Evolutionary conservation across 2,888 invertebrate species (phyloP).

Genomic region (Eupithecia inturbata): DNA sequence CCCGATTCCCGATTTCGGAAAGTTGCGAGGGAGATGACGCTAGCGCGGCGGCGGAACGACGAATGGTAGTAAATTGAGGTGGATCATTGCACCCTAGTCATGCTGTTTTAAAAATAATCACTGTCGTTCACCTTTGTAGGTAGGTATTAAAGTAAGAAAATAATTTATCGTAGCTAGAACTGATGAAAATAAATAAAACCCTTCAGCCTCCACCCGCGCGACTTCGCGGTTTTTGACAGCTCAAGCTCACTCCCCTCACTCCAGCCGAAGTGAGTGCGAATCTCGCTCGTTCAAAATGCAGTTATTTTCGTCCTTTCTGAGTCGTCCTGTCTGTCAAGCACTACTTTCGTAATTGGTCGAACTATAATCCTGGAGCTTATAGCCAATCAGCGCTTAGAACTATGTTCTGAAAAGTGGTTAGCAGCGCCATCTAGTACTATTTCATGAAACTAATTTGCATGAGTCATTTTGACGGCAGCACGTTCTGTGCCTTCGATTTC

Average conservation of each 20-base stretch:
- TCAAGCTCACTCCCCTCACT: not conserved
- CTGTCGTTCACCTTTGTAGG: conserved; percentile 7
- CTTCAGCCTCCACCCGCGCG: conserved; percentile 5
- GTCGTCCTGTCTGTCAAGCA: conserved; percentile 1
- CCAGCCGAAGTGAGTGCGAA: conserved; percentile 44
- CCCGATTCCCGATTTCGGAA: conserved; percentile 74
- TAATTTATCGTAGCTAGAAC: not conserved
- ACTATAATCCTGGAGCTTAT: conserved; percentile 56
- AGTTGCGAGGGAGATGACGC: conserved; percentile 73
- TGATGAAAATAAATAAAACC: conserved; percentile 8
- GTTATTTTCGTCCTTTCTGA: conserved; percentile 60
- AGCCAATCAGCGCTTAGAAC: conserved; percentile 60
- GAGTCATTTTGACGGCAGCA: conserved; percentile 26
- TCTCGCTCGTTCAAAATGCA: conserved; percentile 52
- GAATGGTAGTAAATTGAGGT: conserved; percentile 61
- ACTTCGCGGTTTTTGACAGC: conserved; percentile 16
- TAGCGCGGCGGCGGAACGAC: conserved; percentile 69
- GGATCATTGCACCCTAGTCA: conserved; percentile 61
- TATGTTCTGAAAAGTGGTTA: conserved; percentile 43
- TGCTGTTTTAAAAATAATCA: conserved; percentile 34
- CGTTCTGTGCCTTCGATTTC: not conserved
- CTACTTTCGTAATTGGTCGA: conserved; percentile 64
- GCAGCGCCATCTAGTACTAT: conserved; percentile 54
- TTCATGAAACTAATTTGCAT: not conserved
- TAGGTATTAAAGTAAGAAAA: not conserved